Base-by-base conservation (phyloP, 2,797 vertebrate species). In the Rhodeus uyekii region DNA sequence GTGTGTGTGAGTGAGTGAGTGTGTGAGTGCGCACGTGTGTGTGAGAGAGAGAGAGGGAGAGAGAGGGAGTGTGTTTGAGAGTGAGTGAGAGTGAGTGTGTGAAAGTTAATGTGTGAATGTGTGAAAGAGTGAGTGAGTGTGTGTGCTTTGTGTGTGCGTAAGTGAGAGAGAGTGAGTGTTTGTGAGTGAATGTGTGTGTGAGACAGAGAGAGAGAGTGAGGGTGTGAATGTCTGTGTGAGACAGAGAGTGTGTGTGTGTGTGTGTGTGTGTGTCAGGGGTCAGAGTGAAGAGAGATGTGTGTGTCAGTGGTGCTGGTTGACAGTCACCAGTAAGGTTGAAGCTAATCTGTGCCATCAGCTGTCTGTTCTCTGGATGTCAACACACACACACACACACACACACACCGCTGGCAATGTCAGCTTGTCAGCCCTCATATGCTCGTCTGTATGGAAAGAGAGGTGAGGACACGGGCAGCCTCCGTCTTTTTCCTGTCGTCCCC, bases 401-500 rank as follows among this genome's bases (percentile, higher is more conserved):
- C 83, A 81, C 75, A 76, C 86, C 74, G 34, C 81, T 65, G 92
- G 92, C 93, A 94, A 93, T 94, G 94, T 94, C 92, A 94, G 93
- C 90, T 94, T 95, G 94, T 95, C 94, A 95, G 93, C 88, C 90
- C 92, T 93, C 94, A 95, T 95, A 95, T 95, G 94, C 91, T 94
- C 76, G 92, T 93, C 90, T 92, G 90, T 78, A 86, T 79, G 82
- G 82, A 89, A 87, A 85, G 87, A 88, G 89, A 88, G 85, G 88
- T 77, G 85, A 89, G 89, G 92, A 89, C 90, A 87, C 64, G 86
- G 92, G 90, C 92, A 93, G 92, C 89, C 90, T 91, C 92, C 83
- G 90, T 92, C 92, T 94, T 95, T 94, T 93, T 92, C 89, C 92
- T 91, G 93, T 93, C 90, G 86, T 87, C 83, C 87, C 87, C 76